Percentiles rank a stretch among this genome's conserved stretches.
phyloP scores from a whole-genome alignment of 2,113 vertebrate genomes.

The Podilymbus podiceps region DNA sequence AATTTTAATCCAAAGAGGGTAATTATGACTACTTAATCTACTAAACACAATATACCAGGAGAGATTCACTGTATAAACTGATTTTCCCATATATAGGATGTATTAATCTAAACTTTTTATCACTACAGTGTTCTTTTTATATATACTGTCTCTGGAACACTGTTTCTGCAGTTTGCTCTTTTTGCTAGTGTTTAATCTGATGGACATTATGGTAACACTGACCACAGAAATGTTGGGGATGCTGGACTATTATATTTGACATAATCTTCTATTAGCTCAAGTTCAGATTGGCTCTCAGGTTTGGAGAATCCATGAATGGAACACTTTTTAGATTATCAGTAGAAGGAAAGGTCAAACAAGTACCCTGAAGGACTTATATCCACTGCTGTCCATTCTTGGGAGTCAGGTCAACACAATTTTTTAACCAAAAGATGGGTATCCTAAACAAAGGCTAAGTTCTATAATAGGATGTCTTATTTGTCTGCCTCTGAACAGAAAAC shows the following conservation, averaged over 20 bases:
- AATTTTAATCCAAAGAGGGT: constrained; percentile 83
- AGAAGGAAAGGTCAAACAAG: neutral
- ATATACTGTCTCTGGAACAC: neutral
- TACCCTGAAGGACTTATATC: neutral
- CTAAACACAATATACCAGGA: neutral
- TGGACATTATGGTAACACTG: neutral
- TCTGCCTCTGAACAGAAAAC: neutral
- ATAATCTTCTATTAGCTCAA: neutral
- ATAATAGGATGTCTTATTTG: neutral
- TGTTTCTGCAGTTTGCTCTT: neutral
- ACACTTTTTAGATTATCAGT: neutral
- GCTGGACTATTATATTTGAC: neutral
- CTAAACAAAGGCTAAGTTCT: neutral
- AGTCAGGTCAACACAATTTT: neutral
- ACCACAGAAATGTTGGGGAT: neutral
- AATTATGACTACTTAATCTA: neutral
- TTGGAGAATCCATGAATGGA: neutral
- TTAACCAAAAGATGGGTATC: neutral
- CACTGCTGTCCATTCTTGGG: neutral
- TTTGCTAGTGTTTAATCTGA: neutral
- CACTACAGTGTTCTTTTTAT: neutral
- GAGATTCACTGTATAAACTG: neutral
- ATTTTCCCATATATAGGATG: neutral
- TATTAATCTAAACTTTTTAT: neutral
- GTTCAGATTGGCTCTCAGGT: neutral